Evolutionary conservation across 2,888 invertebrate species (phyloP), one percentile per base, ranked within the genome.

Genomic region (Lepidocyrtinus sp.): DNA sequence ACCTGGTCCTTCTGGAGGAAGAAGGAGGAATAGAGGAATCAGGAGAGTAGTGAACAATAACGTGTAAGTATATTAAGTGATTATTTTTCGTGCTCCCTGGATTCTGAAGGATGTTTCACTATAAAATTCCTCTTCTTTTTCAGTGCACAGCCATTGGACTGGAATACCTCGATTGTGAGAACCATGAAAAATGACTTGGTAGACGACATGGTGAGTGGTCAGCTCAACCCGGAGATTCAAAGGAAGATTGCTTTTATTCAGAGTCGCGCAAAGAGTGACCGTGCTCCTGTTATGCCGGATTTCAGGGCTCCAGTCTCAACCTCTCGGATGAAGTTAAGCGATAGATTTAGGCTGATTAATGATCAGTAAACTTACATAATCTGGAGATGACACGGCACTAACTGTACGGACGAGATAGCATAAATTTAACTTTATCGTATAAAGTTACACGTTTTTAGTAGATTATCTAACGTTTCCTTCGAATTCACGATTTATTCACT

Each of bases 171-270:
- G 9, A 81, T 82, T 64, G 72, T 83, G 1, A 63, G 82, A 74
- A 81, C 82, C 2, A 79, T 79, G 73, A 70, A 45, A n/a, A 74
- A 76, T 50, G 77, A 77, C 1, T 63, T 75, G 61, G 67, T 59
- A 9, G 76, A 82, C 24, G 74, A 81, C 27, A 80, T 82, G 83
- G 46, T 75, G 9, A 77, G 71, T 19, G 69, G 73, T 21, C 67
- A 72, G 19, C 62, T 86, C 7, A 81, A 86, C 62, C 86, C 86
- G 21, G 85, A 85, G n/a, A 86, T 86, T 62, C 86, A 86, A 50
- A 73, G 82, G 36, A 83, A 81, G 69, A 86, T 86, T 19, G 77
- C 80, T 24, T 82, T 83, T 36, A 85, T 86, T 46, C 86, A 86
- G 62, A 81, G 81, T 59, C 83, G 84, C 17, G 69, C 82, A 27